Evolutionary conservation across 2,888 invertebrate genomes (phyloP), one percentile per base, ranked within the genome.

Genomic region (Rhorus exstirpatorius): DNA sequence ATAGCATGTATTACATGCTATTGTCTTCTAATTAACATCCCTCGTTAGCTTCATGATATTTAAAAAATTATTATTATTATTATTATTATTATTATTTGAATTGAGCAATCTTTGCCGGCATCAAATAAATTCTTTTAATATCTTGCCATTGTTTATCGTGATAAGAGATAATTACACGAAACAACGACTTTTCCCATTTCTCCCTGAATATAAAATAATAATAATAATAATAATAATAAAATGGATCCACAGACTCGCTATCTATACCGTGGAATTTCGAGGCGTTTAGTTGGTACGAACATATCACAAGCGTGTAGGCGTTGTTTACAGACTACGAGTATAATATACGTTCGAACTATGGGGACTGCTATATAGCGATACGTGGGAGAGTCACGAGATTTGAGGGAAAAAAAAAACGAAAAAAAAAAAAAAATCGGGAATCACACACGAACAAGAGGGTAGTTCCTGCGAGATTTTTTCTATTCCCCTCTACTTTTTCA

Each of bases 231-330:
- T 14, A 14, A 31, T 14, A 1, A 12, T 4, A 0, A 10, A 17
- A 41, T 3, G 19, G 19, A 10, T 17, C 41, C 38, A 0, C 41
- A 19, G 41, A 10, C 24, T 58, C 19, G 35, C 61, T 79, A 72
- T 74, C 72, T 74, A 49, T 14, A 8, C 38, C 12, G 19, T 72
- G 72, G 79, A 74, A 79, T 79, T 79, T 79, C 72, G 58, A 76
- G 65, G 65, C 49, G 65, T 46, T 67, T 67, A 31, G 67, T 74
- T 74, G 12, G 65, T 58, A 72, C 58, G 26, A 14, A 65, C n/a
- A 0, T 24, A 44, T 44, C n/a, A 14, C 44, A 38, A 24, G 67
- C 12, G 68, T 41, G 72, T 71, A 67, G 74, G 68, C 74, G 79
- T 68, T 74, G 71, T 79, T 79, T 67, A 60, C 67, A 31, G 60